Conservation (phyloP, 2,888 invertebrate species). For the Acleris cristana region DNA sequence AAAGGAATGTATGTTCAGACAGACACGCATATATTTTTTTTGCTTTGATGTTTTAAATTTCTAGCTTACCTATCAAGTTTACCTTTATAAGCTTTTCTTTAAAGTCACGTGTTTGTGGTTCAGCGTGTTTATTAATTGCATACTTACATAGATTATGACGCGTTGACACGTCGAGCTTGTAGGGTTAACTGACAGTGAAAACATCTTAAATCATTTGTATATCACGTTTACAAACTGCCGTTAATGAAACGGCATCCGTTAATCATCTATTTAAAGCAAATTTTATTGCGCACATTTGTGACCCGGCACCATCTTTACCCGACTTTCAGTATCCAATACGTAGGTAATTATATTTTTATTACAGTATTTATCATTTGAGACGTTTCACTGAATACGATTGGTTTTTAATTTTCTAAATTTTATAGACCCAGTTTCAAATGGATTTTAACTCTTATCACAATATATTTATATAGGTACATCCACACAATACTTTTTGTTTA, state of each 20-base stretch:
- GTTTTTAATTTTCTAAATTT: conserved; percentile 32
- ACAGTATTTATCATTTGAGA: conserved; percentile 27
- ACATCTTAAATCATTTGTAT: conserved; percentile 4
- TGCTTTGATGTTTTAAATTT: background rate
- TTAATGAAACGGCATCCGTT: conserved; percentile 50
- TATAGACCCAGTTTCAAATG: conserved; percentile 53
- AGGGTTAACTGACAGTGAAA: background rate
- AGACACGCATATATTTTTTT: too few species aligned
- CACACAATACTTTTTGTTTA: conserved; percentile 20
- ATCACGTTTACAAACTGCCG: conserved; percentile 49
- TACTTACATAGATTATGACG: too few species aligned
- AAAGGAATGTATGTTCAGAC: conserved; percentile 36
- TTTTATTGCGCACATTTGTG: conserved; percentile 47
- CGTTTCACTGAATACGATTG: conserved; percentile 16
- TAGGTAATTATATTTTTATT: conserved; percentile 32
- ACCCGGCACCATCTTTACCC: conserved; percentile 42
- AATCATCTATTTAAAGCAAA: conserved; percentile 54
- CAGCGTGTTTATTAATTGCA: too few species aligned
- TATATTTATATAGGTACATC: conserved; percentile 25
- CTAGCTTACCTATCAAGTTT: background rate
- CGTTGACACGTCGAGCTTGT: too few species aligned
- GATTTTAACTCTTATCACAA: conserved; percentile 42
- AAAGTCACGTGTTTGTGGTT: too few species aligned
- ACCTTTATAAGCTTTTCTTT: too few species aligned
- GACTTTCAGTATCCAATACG: conserved; percentile 35